A percentile compares a stretch with the other conserved stretches of the same genome.
phyloP scores from a whole-genome alignment of 2,113 vertebrate genomes.

The Microcebus murinus region DNA sequence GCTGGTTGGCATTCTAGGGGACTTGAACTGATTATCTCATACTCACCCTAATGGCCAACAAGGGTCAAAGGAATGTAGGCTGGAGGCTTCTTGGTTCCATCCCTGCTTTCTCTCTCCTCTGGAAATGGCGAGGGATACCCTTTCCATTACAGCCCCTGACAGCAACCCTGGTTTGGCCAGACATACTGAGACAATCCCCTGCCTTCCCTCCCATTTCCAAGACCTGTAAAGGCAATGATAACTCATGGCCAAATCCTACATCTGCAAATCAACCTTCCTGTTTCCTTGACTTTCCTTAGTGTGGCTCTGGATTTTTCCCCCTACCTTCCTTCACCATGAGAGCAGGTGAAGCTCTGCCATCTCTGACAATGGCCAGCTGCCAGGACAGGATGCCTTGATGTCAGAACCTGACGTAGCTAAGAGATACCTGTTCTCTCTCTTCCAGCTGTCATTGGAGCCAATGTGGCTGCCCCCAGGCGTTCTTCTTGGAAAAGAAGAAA shows the following conservation, averaged over 20 bases:
- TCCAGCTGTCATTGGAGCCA: not conserved
- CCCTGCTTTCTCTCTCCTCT: not conserved
- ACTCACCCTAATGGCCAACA: not conserved
- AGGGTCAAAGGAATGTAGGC: not conserved
- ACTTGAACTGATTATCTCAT: not conserved
- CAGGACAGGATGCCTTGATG: not conserved
- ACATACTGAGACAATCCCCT: not conserved
- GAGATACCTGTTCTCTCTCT: not conserved
- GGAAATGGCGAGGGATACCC: not conserved
- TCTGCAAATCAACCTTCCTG: not conserved
- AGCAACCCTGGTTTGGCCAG: not conserved
- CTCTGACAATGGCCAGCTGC: not conserved
- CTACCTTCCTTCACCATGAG: not conserved
- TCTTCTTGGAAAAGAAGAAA: not conserved
- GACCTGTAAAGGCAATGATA: not conserved
- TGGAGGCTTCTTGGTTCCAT: not conserved
- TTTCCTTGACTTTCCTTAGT: not conserved
- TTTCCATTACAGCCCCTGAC: not conserved
- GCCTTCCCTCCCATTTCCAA: not conserved
- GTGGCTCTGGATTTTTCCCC: not conserved
- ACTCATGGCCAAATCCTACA: not conserved
- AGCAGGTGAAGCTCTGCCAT: not conserved
- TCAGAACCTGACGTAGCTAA: not conserved
- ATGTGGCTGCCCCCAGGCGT: not conserved
- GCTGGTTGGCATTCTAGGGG: not conserved